Evolutionary conservation across 2,113 vertebrate species (phyloP).

Genomic region (Aramus guarauna): DNA sequence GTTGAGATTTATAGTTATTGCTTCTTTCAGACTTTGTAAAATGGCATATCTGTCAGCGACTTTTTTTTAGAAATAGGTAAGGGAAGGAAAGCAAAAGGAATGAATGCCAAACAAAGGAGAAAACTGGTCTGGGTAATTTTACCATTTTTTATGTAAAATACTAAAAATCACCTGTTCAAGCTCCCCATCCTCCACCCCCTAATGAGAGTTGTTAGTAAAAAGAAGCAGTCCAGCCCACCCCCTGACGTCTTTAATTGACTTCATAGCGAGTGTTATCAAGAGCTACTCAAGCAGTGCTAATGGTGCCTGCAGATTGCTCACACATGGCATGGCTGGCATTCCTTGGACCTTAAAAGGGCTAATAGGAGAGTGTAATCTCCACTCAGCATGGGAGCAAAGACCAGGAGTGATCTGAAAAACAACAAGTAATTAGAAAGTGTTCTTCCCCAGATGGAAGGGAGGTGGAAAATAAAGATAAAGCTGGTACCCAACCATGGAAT

Average conservation of each 20-base stretch:
- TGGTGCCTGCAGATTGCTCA: slow-evolving; percentile 69
- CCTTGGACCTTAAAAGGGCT: slow-evolving; percentile 64
- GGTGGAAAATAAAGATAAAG: neutral
- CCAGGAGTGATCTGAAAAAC: slow-evolving; percentile 46
- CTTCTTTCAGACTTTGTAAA: neutral
- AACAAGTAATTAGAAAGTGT: slow-evolving; percentile 38
- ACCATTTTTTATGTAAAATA: slow-evolving; percentile 2
- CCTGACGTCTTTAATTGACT: slow-evolving; percentile 76
- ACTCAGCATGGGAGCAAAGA: slow-evolving; percentile 27
- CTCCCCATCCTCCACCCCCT: slow-evolving; percentile 10
- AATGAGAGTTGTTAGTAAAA: slow-evolving; percentile 58
- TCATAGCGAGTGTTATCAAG: slow-evolving; percentile 69
- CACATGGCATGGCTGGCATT: slow-evolving; percentile 69
- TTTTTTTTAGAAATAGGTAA: neutral
- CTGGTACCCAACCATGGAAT: neutral
- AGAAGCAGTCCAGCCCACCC: slow-evolving; percentile 57
- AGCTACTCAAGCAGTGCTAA: slow-evolving; percentile 74
- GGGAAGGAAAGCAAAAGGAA: neutral
- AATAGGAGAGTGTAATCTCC: slow-evolving; percentile 51
- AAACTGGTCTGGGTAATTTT: neutral
- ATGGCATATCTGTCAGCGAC: neutral
- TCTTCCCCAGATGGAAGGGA: neutral
- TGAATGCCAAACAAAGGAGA: neutral
- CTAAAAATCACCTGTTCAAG: slow-evolving; percentile 52
- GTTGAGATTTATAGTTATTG: neutral